Conservation (phyloP, 2,113 vertebrate genomes). For the Cephalopterus ornatus region DNA sequence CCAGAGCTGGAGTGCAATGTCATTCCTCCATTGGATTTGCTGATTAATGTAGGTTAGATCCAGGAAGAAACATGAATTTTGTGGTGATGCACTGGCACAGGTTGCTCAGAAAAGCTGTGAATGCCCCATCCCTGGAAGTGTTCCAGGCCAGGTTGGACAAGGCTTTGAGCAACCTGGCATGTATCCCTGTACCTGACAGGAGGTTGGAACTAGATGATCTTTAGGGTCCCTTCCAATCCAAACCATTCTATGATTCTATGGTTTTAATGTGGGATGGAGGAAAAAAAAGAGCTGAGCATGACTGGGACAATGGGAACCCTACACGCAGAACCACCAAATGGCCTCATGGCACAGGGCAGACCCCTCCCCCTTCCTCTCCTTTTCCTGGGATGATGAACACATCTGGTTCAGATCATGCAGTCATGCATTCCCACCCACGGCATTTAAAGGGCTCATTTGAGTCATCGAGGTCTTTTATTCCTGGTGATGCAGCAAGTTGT, state of each 20-base stretch:
- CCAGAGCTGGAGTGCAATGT: not conserved
- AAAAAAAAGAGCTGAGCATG: not conserved
- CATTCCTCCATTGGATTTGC: not conserved
- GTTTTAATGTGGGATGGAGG: not conserved
- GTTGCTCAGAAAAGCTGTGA: not conserved
- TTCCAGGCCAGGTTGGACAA: rapidly evolving
- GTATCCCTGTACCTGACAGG: not conserved
- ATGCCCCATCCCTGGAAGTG: not conserved
- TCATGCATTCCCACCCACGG: rapidly evolving
- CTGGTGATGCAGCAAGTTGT: not conserved
- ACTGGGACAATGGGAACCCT: rapidly evolving
- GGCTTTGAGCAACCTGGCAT: not conserved
- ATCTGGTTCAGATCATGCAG: not conserved
- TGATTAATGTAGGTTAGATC: not conserved
- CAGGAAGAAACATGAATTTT: not conserved
- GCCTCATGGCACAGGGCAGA: not conserved
- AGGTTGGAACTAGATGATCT: rapidly evolving
- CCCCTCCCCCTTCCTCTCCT: not conserved
- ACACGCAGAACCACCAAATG: rapidly evolving
- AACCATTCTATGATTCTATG: not conserved
- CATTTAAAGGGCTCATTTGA: not conserved
- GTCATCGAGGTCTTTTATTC: not conserved
- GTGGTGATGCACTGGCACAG: not conserved
- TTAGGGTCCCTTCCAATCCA: not conserved
- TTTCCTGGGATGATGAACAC: not conserved